These are phyloP conservation scores for Tolmerus cingulatus DNA, from an alignment of 2,888 invertebrate genomes.

Conservation along the genomic window DNA sequence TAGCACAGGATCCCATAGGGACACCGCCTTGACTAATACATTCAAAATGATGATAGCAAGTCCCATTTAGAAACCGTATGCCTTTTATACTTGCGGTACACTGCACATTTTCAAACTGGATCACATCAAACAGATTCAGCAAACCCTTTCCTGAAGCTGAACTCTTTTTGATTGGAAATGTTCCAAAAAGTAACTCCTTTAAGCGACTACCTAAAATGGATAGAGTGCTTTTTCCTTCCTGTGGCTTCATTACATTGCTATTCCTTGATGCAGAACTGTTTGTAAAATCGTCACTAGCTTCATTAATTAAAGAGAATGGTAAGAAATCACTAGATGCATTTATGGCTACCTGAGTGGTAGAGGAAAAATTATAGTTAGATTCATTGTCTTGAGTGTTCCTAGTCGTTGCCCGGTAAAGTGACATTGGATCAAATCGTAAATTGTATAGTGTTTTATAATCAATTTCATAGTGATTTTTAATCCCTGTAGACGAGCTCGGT, in stretches of 20 bases:
- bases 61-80: slow-evolving; percentile 71
- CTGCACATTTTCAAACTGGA: slow-evolving; percentile 73
- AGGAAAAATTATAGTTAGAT: background rate
- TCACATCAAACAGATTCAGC: slow-evolving; percentile 74
- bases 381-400: background rate
- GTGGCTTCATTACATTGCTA: slow-evolving; percentile 33
- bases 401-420: background rate
- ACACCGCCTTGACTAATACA: slow-evolving; percentile 71
- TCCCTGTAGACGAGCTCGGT: background rate
- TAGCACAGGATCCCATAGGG: slow-evolving; percentile 74
- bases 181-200: slow-evolving; percentile 56
- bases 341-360: background rate
- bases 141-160: slow-evolving; percentile 63
- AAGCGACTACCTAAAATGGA: slow-evolving; percentile 53
- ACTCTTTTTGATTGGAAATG: slow-evolving; percentile 50
- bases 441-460: slow-evolving; percentile 48
- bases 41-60: slow-evolving; percentile 74
- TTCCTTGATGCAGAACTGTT: background rate
- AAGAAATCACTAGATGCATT: background rate
- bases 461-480: background rate
- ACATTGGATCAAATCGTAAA: slow-evolving; percentile 48
- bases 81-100: slow-evolving; percentile 64
- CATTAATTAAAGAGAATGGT: background rate
- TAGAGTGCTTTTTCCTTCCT: slow-evolving; percentile 20
- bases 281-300: background rate